These are phyloP conservation scores for Taenaris catops DNA, from an alignment of 2,888 invertebrate genomes.

Conservation along the genomic window DNA sequence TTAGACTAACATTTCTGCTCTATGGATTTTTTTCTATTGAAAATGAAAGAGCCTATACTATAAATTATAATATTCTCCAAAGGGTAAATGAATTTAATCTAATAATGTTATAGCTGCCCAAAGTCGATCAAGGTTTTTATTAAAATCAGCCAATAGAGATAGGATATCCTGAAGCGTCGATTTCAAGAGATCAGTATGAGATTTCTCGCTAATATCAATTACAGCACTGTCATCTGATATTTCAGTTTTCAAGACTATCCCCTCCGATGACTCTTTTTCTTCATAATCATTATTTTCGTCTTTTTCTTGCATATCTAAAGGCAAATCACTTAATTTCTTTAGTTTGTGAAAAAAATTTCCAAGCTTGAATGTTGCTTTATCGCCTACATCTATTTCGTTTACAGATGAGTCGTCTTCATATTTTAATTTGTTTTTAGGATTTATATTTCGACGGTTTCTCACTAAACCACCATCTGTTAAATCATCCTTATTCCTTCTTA, in stretches of 20 bases:
- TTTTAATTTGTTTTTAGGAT: slow-evolving; percentile 22
- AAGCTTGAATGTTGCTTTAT: slow-evolving; percentile 35
- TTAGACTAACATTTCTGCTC: too few species aligned
- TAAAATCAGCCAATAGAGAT: slow-evolving; percentile 49
- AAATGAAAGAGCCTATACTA: too few species aligned
- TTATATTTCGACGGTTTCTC: slow-evolving; percentile 26
- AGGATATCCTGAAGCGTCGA: slow-evolving; percentile 46
- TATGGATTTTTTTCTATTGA: too few species aligned
- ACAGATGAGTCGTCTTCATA: slow-evolving; percentile 29
- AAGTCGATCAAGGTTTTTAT: slow-evolving; percentile 51
- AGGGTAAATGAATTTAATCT: too few species aligned
- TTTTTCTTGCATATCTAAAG: slow-evolving; percentile 30
- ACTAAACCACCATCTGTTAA: slow-evolving; percentile 23
- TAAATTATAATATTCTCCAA: too few species aligned
- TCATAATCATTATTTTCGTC: slow-evolving; percentile 27
- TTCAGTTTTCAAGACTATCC: slow-evolving; percentile 40
- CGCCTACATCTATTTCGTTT: slow-evolving; percentile 41
- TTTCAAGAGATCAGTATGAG: slow-evolving; percentile 42
- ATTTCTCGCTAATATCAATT: slow-evolving; percentile 38
- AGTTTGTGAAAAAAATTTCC: slow-evolving; percentile 46
- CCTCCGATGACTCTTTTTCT: slow-evolving; percentile 28
- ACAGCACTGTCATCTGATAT: slow-evolving; percentile 38
- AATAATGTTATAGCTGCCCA: slow-evolving; percentile 51
- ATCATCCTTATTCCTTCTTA: slow-evolving; percentile 8
- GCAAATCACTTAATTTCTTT: slow-evolving; percentile 39